Evolutionary conservation across 2,888 invertebrate species (phyloP).

Genomic region (Carabus problematicus): DNA sequence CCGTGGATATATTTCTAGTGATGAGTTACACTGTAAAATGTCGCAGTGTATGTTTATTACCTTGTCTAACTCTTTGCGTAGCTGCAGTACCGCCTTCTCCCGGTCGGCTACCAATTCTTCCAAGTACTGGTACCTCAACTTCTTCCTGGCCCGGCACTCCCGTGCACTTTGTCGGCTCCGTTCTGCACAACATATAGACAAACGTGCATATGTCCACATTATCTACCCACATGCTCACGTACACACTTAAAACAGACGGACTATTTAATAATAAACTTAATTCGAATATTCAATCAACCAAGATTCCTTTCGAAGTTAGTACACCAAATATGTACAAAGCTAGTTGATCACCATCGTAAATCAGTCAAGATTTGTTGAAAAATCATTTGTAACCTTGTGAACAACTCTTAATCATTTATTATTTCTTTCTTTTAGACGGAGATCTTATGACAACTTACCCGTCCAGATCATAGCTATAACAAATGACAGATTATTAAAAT

Average conservation of each 20-base stretch:
- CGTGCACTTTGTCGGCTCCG: conserved; percentile 96
- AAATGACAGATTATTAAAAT: conserved; percentile 7
- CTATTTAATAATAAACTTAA: background rate
- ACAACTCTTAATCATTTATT: background rate
- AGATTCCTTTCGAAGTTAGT: too few relatives aligned
- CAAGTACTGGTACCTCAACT: conserved; percentile 94
- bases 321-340: too few relatives aligned
- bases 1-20: too few relatives aligned
- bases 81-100: conserved; percentile 87
- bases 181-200: conserved; percentile 67
- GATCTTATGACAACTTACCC: conserved; percentile 3
- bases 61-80: conserved; percentile 89
- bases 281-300: too few relatives aligned
- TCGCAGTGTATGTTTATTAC: conserved; percentile 61
- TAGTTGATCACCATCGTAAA: background rate
- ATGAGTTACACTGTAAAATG: conserved; percentile 13
- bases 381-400: background rate
- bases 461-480: conserved; percentile 13
- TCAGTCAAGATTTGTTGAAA: background rate
- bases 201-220: too few relatives aligned
- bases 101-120: conserved; percentile 94
- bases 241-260: background rate
- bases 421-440: background rate
- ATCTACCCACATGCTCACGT: background rate
- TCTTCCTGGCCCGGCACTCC: conserved; percentile 96